These are phyloP conservation scores for Acrocera orbiculus DNA, from an alignment of 2,888 invertebrate species.

Conservation along the genomic window DNA sequence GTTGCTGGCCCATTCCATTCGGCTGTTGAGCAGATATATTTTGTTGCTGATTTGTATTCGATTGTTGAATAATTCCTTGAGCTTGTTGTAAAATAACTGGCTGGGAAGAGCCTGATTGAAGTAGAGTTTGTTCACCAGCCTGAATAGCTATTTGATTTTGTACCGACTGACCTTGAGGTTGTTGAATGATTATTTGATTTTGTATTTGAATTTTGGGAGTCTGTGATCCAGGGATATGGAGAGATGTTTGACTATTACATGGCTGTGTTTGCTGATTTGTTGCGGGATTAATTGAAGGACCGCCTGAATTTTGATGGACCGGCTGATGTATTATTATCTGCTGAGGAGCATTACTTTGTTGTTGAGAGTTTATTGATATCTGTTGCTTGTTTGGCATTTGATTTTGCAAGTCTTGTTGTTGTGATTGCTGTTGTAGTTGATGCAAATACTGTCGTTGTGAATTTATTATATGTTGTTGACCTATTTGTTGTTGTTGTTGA, in stretches of 20 bases:
- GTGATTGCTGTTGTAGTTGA: conserved; percentile 24
- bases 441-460: conserved; percentile 25
- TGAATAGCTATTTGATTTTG: conserved; percentile 35
- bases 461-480: conserved; percentile 27
- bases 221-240: conserved; percentile 5
- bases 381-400: conserved; percentile 13
- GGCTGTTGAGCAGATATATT: conserved; percentile 42
- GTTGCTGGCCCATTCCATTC: too few relatives aligned
- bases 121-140: conserved; percentile 11
- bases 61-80: conserved; percentile 14
- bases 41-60: conserved; percentile 28
- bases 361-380: conserved; percentile 4
- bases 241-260: conserved; percentile 2
- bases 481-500: conserved; percentile 22
- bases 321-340: conserved; percentile 21
- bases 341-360: conserved; percentile 13
- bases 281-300: neutral
- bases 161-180: conserved; percentile 28
- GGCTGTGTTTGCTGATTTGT: conserved; percentile 2
- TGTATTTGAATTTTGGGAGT: conserved; percentile 22
- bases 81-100: conserved; percentile 17
- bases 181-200: conserved; percentile 36
- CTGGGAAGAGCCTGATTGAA: conserved; percentile 24
- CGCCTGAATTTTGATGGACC: conserved; percentile 23
- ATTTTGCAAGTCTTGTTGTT: conserved; percentile 22